phyloP scores from a whole-genome alignment of 2,113 vertebrate species.

The Notothenia rossii region DNA sequence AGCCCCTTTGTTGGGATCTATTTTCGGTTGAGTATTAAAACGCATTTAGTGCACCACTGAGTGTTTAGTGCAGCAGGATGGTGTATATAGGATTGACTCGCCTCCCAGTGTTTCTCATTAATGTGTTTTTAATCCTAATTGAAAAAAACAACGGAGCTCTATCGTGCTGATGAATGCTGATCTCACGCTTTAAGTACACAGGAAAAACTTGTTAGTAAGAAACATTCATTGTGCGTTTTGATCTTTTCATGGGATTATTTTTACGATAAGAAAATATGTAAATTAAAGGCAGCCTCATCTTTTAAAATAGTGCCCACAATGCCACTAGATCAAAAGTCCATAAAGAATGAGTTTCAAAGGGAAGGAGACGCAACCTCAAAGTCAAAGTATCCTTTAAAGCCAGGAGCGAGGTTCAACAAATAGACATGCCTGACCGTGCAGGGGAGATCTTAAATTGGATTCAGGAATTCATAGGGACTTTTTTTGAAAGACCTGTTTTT shows the following conservation, averaged over 20 bases:
- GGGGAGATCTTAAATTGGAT: not conserved
- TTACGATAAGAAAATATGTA: not conserved
- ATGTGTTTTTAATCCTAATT: constrained; percentile 10
- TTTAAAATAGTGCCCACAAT: not conserved
- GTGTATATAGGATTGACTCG: not conserved
- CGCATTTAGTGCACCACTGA: not conserved
- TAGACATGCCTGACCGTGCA: not conserved
- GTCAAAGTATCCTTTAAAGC: not conserved
- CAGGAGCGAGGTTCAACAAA: not conserved
- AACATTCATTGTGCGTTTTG: constrained; percentile 4
- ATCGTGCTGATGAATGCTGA: not conserved
- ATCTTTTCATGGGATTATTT: constrained; percentile 6
- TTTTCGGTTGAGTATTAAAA: not conserved
- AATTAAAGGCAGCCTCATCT: too few relatives aligned
- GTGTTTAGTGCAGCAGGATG: not conserved
- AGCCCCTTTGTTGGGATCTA: not conserved
- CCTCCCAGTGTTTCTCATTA: not conserved
- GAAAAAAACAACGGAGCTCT: not conserved
- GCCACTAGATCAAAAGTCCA: not conserved
- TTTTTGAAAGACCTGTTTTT: not conserved
- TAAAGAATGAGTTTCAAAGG: not conserved
- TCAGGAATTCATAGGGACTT: not conserved
- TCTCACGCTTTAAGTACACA: not conserved
- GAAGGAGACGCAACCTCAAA: not conserved
- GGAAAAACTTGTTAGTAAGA: not conserved